Evolutionary conservation across 2,113 vertebrate genomes (phyloP), one percentile per base, ranked within the genome.

Genomic region (Dipodomys spectabilis): DNA sequence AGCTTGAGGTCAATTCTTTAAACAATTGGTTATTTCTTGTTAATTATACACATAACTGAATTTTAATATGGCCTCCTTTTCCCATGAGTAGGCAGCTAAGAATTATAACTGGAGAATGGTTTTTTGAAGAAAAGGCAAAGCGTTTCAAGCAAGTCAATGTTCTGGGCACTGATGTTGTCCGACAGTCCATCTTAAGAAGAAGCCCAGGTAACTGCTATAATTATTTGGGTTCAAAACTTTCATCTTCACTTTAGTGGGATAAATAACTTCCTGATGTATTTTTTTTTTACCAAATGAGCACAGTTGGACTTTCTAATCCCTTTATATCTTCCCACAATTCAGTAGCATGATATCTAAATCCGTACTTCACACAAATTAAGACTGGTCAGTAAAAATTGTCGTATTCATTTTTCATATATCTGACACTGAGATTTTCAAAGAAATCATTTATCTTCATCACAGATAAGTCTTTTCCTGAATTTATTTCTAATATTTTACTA

Each of bases 51-150:
- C 22, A 82, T 82, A 92, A 88, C 80, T 81, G 23, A 77, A 73
- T 91, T 88, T 80, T 27, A 77, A 2, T 89, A 28, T 64, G 94
- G 87, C 92, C 64, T 19, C 4, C 10, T 79, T 92, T 93, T 79
- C 78, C 71, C 79, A 69, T 45, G 4, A 95, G 32, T 88, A 99
- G 99, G 88, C 98, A 99, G 95, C 98, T 99, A 95, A 99, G 98
- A 93, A 98, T 99, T 97, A 98, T 99, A 89, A 99, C 99, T 18
- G 99, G 99, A 57, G 99, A 99, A 94, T 99, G 99, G 99, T 99
- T 99, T 98, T 98, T 99, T 95, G 99, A 99, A 98, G 99, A 99
- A 97, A 98, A 99, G 94, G 98, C 99, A 90, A 99, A 99, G 82
- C 99, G 99, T 93, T 99, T 99, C 95, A 98, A 99, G 82, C 98